A percentile compares a stretch with the other conserved stretches of the same genome.
Evolutionary conservation across 1,140 invertebrate genomes (phyloP).

Genomic region (Drosophila parabipectinata): DNA sequence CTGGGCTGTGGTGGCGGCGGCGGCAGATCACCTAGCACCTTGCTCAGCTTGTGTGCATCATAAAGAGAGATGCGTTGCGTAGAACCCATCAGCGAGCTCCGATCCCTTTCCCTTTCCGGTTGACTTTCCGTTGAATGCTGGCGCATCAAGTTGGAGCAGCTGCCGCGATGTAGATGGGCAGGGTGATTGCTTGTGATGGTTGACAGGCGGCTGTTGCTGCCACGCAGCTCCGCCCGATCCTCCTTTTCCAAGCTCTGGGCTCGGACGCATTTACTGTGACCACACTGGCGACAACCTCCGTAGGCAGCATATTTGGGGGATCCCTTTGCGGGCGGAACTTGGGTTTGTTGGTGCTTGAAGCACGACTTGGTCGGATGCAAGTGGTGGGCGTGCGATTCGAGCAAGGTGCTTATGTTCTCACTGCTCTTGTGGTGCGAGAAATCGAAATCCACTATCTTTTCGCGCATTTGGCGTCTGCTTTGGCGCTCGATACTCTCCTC

Average conservation of each 20-base stretch:
- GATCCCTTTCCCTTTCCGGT: slow-evolving; percentile 51
- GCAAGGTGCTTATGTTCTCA: slow-evolving; percentile 69
- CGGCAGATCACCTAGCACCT: slow-evolving; percentile 45
- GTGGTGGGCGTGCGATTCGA: slow-evolving; percentile 53
- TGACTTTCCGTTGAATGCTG: slow-evolving; percentile 78
- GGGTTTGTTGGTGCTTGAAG: slow-evolving; percentile 78
- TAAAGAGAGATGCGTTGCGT: slow-evolving; percentile 78
- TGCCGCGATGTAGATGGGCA: slow-evolving; percentile 65
- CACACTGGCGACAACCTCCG: slow-evolving; percentile 73
- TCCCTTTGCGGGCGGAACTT: slow-evolving; percentile 45
- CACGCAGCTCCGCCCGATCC: slow-evolving; percentile 49
- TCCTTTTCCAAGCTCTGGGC: slow-evolving; percentile 75
- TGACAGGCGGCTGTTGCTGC: slow-evolving; percentile 55
- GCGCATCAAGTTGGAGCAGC: slow-evolving; percentile 75
- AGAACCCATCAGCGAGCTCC: slow-evolving; percentile 56
- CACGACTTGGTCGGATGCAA: slow-evolving; percentile 81
- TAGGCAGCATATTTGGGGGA: slow-evolving; percentile 62
- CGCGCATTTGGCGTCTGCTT: slow-evolving; percentile 65
- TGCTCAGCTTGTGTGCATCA: slow-evolving; percentile 77
- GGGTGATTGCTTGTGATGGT: slow-evolving; percentile 10
- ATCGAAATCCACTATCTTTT: slow-evolving; percentile 83
- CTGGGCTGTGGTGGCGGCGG: slow-evolving; percentile 28
- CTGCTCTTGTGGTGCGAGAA: slow-evolving; percentile 83
- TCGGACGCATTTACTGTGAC: slow-evolving; percentile 79
- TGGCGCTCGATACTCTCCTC: slow-evolving; percentile 79